These are phyloP conservation scores for Pampus argenteus DNA, from an alignment of 2,797 vertebrate genomes.

Conservation along the genomic window DNA sequence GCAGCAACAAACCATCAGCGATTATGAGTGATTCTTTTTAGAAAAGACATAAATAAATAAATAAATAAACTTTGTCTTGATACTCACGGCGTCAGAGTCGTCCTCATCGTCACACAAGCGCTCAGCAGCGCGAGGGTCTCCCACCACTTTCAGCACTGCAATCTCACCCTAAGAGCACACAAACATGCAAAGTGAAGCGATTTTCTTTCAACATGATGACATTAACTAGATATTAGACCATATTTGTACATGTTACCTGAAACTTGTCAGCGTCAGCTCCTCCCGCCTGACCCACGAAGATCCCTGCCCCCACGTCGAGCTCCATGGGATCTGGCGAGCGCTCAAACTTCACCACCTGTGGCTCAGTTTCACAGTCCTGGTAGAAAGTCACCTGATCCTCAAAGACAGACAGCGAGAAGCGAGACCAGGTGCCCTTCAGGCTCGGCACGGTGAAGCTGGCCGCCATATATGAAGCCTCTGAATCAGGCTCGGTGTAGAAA, in stretches of 20 bases:
- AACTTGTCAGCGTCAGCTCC: conserved; percentile 88
- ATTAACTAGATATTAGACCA: background rate
- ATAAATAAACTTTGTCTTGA: no score
- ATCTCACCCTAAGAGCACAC: conserved; percentile 86
- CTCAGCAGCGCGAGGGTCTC: conserved; percentile 85
- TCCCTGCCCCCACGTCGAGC: conserved; percentile 84
- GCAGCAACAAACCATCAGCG: no score
- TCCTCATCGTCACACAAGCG: conserved; percentile 88
- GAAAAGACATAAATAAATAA: no score
- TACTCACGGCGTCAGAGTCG: conserved; percentile 81
- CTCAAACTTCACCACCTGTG: conserved; percentile 80
- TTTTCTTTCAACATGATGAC: background rate
- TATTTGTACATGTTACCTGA: conserved; percentile 82
- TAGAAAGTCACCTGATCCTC: conserved; percentile 87
- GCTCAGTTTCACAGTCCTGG: conserved; percentile 84
- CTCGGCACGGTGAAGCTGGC: conserved; percentile 87
- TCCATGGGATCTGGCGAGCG: conserved; percentile 89
- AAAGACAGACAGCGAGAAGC: conserved; percentile 87
- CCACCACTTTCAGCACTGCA: conserved; percentile 85
- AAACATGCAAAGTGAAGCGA: conserved; percentile 7
- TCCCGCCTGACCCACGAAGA: conserved; percentile 94
- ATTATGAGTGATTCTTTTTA: no score
- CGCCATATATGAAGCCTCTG: conserved; percentile 75
- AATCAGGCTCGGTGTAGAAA: conserved; percentile 90
- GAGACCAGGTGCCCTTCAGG: conserved; percentile 85